Evolutionary conservation across 2,797 vertebrate species (phyloP).

Genomic region (Halcyon chelicuti): DNA sequence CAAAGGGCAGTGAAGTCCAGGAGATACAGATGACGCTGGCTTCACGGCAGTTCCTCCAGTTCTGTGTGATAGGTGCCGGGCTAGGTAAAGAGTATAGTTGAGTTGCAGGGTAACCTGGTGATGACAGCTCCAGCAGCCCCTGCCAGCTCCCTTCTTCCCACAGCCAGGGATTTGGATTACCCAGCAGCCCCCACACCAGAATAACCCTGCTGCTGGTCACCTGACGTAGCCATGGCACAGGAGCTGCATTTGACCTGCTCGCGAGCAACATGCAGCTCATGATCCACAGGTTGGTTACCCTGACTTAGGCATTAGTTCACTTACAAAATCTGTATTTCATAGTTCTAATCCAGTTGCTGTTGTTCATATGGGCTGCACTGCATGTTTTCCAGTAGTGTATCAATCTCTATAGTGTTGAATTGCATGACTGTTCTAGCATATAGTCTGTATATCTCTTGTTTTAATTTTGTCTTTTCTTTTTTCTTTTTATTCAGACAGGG

Average conservation of each 20-base stretch:
- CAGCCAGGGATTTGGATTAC: constrained; percentile 45
- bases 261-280: neutral
- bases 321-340: neutral
- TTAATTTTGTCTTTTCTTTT: constrained; percentile 65
- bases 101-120: neutral
- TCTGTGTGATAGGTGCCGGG: neutral
- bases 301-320: neutral
- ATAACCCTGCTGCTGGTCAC: constrained; percentile 41
- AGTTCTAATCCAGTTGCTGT: neutral
- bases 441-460: neutral
- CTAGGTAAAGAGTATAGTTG: neutral
- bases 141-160: constrained; percentile 47
- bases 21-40: neutral
- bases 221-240: constrained; percentile 5
- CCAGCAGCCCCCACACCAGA: constrained; percentile 21
- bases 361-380: neutral
- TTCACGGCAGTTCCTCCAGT: rapidly evolving
- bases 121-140: constrained; percentile 22
- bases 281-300: neutral
- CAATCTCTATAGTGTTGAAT: constrained; percentile 15
- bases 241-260: constrained; percentile 5
- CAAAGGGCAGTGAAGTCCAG: neutral
- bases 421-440: constrained; percentile 32
- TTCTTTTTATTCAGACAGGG: constrained; percentile 84
- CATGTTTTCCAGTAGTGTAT: constrained; percentile 28